Base-by-base conservation (phyloP, 2,113 vertebrate genomes). In the Oxyura jamaicensis region DNA sequence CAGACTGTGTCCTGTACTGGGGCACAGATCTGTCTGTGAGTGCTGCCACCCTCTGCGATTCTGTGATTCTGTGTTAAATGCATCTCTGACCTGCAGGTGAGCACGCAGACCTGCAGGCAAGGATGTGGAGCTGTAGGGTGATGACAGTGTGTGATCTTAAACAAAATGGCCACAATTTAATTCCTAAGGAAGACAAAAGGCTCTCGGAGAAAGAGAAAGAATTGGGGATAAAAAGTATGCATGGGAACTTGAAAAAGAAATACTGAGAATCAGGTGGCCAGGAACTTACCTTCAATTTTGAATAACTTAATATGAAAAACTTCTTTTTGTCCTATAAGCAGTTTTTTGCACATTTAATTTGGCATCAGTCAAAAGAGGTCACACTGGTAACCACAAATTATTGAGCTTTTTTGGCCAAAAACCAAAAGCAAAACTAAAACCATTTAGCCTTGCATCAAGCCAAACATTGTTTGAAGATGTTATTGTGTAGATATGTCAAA, bases 41-140 rank as follows among this genome's bases (percentile, higher is more conserved):
- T 0, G 22, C 15, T 2, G 15, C 12, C 0, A 0, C 42, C 62
- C 28, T 21, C 15, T 48, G 46, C 20, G 11, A 48, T 48, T 21
- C 46, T 22, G 22, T 44, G 42, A 18, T 17, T 44, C 42, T 44
- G 15, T 60, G 36, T 12, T 36, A 63, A 85, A 85, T 46, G 8
- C 11, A 17, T 4, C 44, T 41, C 65, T 48, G 52, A 5, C 13
- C 41, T 21, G 11, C 44, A 85, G 83, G 6, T 17, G 55, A 80
- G 59, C 21, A 36, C 44, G 18, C 4, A 41, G 16, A 73, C 33
- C 26, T 31, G 4, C 55, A 62, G 44, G 11, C 7, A 28, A 36
- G 29, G 29, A 10, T 65, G 14, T 35, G 71, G 88, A 77, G 33
- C 6, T 58, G 25, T 6, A 67, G 35, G 25, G 6, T 6, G 4